A percentile compares a stretch with the other conserved stretches of the same genome.
These are phyloP conservation scores for Agonopterix subpropinquella DNA, from an alignment of 2,888 invertebrate genomes.

Conservation along the genomic window DNA sequence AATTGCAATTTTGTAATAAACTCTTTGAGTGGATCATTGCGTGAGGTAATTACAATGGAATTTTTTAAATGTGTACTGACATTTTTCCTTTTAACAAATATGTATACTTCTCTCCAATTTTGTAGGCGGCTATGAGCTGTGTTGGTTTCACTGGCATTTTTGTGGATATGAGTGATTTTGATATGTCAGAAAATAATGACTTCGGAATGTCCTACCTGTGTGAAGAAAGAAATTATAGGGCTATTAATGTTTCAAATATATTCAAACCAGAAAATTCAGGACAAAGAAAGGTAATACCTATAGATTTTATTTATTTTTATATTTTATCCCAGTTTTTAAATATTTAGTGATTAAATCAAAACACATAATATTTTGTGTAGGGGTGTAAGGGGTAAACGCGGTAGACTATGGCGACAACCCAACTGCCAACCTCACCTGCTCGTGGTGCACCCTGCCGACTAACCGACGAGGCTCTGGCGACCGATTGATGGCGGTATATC, in stretches of 20 bases:
- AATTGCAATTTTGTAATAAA: conserved; percentile 29
- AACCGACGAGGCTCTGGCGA: too few relatives aligned
- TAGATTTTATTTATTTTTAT: background rate
- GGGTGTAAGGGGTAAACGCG: too few relatives aligned
- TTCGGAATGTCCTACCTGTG: conserved; percentile 28
- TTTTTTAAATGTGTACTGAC: too few relatives aligned
- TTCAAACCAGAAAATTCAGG: conserved; percentile 22
- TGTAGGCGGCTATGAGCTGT: conserved; percentile 8
- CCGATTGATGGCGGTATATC: too few relatives aligned
- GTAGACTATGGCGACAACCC: too few relatives aligned
- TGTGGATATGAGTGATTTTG: conserved; percentile 25
- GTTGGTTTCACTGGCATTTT: conserved; percentile 1
- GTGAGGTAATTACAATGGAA: conserved; percentile 23
- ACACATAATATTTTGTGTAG: too few relatives aligned
- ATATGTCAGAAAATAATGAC: conserved; percentile 22
- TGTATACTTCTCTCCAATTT: background rate
- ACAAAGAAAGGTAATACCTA: conserved; percentile 32
- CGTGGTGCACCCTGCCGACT: too few relatives aligned
- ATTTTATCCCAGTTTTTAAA: too few relatives aligned
- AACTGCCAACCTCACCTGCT: too few relatives aligned
- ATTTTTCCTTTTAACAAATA: too few relatives aligned
- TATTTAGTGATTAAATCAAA: too few relatives aligned
- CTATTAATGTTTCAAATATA: conserved; percentile 24
- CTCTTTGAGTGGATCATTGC: conserved; percentile 21
- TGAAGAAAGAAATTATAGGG: conserved; percentile 17